These are phyloP conservation scores for Chrysopa pallens DNA, from an alignment of 1,140 invertebrate genomes.

Conservation along the genomic window DNA sequence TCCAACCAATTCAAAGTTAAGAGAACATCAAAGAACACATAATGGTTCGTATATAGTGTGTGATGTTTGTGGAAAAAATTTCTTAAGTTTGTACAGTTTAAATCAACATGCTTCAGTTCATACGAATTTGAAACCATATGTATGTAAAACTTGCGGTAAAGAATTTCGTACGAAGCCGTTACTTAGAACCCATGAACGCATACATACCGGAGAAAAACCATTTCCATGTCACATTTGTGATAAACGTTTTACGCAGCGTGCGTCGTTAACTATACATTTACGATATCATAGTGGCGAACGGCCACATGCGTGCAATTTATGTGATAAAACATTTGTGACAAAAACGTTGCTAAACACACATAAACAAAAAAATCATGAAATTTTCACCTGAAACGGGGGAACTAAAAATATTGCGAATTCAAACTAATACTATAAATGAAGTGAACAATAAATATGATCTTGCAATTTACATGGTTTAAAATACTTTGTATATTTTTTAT, in stretches of 20 bases:
- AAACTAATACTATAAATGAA: no score
- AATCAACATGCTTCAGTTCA: slow-evolving; percentile 16
- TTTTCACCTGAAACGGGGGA: no score
- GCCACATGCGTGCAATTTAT: slow-evolving; percentile 8
- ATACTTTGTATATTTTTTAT: no score
- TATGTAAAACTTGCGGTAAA: slow-evolving; percentile 29
- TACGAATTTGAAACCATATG: slow-evolving; percentile 37
- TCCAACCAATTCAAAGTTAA: slow-evolving; percentile 1
- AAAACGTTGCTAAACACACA: slow-evolving; percentile 3
- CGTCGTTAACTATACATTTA: slow-evolving; percentile 6
- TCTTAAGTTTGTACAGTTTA: slow-evolving; percentile 1
- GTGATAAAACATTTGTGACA: background rate
- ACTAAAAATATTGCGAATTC: no score
- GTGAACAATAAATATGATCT: no score
- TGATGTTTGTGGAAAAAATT: slow-evolving; percentile 31
- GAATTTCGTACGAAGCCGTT: slow-evolving; percentile 5
- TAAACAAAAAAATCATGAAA: no score
- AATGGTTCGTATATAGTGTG: slow-evolving; percentile 43
- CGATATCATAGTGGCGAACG: slow-evolving; percentile 7
- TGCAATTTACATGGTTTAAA: no score
- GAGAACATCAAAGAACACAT: slow-evolving; percentile 38
- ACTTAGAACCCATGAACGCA: slow-evolving; percentile 17
- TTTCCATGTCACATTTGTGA: slow-evolving; percentile 20
- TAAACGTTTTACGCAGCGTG: slow-evolving; percentile 9
- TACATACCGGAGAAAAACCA: slow-evolving; percentile 36